Evolutionary conservation across 2,113 vertebrate species (phyloP).

Genomic region (Serilophus lunatus): DNA sequence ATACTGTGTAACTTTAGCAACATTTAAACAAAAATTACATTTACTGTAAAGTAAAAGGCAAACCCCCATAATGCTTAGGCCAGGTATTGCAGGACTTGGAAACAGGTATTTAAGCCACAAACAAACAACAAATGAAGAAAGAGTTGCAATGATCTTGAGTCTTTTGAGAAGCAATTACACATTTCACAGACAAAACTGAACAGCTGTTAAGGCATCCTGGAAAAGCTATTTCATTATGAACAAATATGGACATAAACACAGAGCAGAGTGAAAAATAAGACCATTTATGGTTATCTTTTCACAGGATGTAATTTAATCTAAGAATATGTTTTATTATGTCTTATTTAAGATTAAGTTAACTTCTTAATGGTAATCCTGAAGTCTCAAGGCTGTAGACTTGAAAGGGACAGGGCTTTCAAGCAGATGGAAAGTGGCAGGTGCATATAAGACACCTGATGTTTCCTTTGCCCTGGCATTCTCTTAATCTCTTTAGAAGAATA

Average conservation of each 20-base stretch:
- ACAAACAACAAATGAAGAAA: neutral
- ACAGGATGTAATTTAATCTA: neutral
- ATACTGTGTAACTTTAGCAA: neutral
- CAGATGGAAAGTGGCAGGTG: neutral
- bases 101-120: neutral
- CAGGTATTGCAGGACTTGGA: neutral
- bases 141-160: neutral
- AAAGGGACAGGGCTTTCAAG: neutral
- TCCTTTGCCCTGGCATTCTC: neutral
- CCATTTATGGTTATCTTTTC: neutral
- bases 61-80: neutral
- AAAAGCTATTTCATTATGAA: neutral
- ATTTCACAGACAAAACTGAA: neutral
- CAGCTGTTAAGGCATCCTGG: neutral
- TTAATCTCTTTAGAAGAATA: constrained; percentile 14
- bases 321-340: neutral
- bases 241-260: neutral
- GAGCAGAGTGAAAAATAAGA: neutral
- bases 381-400: neutral
- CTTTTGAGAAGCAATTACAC: neutral
- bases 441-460: neutral
- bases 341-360: neutral
- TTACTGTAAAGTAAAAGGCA: neutral
- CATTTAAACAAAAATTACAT: neutral
- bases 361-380: neutral